Evolutionary conservation across 2,888 invertebrate genomes (phyloP).

Genomic region (Prenolepis imparis): DNA sequence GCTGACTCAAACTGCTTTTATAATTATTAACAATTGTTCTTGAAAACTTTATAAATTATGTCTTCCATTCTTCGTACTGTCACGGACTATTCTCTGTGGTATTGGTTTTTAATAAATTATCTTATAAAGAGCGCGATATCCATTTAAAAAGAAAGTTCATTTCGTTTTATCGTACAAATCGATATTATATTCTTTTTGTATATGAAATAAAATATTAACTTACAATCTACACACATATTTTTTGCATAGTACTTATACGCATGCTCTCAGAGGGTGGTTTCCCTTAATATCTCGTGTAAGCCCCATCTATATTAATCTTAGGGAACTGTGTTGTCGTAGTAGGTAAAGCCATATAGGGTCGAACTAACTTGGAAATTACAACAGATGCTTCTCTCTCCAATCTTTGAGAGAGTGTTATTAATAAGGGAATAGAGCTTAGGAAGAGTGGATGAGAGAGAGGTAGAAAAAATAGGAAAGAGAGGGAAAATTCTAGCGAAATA

Average conservation of each 20-base stretch:
- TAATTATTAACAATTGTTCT: conserved; percentile 17
- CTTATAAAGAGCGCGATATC: background rate
- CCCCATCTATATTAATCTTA: conserved; percentile 43
- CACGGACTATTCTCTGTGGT: background rate
- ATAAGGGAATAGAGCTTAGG: background rate
- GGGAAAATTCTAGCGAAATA: background rate
- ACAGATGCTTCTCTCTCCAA: conserved; percentile 11
- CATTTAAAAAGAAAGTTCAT: background rate
- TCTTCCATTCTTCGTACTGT: too few relatives aligned
- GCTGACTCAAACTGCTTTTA: background rate
- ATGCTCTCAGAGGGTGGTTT: background rate
- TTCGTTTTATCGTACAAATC: background rate
- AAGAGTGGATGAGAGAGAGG: background rate
- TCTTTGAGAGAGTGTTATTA: conserved; percentile 23
- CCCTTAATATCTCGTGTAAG: conserved; percentile 25
- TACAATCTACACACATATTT: background rate
- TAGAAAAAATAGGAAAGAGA: conserved; percentile 3
- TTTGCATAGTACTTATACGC: background rate
- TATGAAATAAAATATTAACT: background rate
- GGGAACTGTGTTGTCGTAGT: conserved; percentile 17
- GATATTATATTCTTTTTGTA: background rate
- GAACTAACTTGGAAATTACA: conserved; percentile 38
- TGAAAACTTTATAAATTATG: background rate
- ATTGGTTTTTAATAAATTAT: background rate
- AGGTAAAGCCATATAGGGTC: conserved; percentile 21